A percentile compares a stretch with the other conserved stretches of the same genome.
These are phyloP conservation scores for Noctua comes DNA, from an alignment of 2,888 invertebrate genomes.

Conservation along the genomic window DNA sequence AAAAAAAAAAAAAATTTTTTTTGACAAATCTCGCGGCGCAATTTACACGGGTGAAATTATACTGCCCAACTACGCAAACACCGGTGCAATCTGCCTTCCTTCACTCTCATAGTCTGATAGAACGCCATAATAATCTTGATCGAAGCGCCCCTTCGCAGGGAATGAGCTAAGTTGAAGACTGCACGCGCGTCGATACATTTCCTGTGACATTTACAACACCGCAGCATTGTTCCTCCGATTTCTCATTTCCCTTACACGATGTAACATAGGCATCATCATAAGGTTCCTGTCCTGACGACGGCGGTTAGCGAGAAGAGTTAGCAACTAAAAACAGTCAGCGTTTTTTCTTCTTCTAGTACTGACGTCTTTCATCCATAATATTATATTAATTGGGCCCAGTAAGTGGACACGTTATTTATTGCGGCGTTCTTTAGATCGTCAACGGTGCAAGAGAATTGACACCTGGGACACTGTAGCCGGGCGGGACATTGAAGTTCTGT, in stretches of 20 bases:
- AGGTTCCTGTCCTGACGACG: neutral
- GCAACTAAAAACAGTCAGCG: neutral
- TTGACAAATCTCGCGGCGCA: too few relatives aligned
- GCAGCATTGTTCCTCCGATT: constrained; percentile 20
- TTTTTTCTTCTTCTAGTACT: neutral
- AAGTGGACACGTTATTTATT: neutral
- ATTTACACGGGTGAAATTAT: too few relatives aligned
- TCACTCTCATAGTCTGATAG: neutral
- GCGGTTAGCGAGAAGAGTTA: neutral
- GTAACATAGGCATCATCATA: constrained; percentile 21
- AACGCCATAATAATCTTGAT: neutral
- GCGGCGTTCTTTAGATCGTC: neutral
- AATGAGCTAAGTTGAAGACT: neutral
- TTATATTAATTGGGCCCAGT: neutral
- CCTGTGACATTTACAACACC: constrained; percentile 22
- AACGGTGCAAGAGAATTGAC: too few relatives aligned
- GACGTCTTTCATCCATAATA: neutral
- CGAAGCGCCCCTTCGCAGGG: neutral
- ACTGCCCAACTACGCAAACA: neutral
- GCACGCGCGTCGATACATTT: constrained; percentile 4
- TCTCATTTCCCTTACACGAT: constrained; percentile 45
- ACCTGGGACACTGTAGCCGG: too few relatives aligned
- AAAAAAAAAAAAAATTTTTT: too few relatives aligned
- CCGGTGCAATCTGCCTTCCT: neutral
- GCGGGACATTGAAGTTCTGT: too few relatives aligned